phyloP scores from a whole-genome alignment of 1,140 invertebrate genomes.

The Zaprionus ornatus region DNA sequence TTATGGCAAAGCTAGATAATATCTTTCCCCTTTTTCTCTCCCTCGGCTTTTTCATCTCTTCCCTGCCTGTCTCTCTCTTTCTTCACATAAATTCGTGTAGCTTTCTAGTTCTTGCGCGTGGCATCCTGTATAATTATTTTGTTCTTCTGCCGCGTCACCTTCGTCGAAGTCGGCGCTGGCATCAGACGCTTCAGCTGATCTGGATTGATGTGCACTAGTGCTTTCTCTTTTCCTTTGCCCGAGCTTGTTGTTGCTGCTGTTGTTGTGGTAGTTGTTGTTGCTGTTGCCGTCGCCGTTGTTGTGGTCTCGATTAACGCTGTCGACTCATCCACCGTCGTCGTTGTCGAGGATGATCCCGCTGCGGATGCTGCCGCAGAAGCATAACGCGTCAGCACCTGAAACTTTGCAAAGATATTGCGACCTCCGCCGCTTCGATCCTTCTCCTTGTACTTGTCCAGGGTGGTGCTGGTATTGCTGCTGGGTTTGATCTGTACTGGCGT shows the following conservation, averaged over 20 bases:
- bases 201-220: slow-evolving; percentile 84
- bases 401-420: slow-evolving; percentile 80
- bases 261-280: slow-evolving; percentile 54
- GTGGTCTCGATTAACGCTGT: slow-evolving; percentile 66
- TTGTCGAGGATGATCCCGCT: slow-evolving; percentile 61
- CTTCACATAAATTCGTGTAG: slow-evolving; percentile 44
- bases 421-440: slow-evolving; percentile 74
- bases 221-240: slow-evolving; percentile 31
- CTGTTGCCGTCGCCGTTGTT: slow-evolving; percentile 47
- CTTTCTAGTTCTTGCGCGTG: slow-evolving; percentile 71
- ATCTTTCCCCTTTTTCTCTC: not conserved
- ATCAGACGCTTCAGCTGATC: slow-evolving; percentile 87
- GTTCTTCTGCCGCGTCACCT: slow-evolving; percentile 90
- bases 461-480: slow-evolving; percentile 39
- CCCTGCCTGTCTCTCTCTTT: not conserved
- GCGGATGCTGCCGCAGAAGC: slow-evolving; percentile 62
- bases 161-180: slow-evolving; percentile 86
- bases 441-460: slow-evolving; percentile 78
- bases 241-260: slow-evolving; percentile 33
- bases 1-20: not conserved
- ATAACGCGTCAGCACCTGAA: slow-evolving; percentile 80
- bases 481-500: slow-evolving; percentile 51
- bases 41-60: not conserved
- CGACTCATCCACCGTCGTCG: slow-evolving; percentile 63
- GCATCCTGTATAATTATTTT: slow-evolving; percentile 90